Conservation (phyloP, 2,888 invertebrate species). For the Kryphioiulus occultus region DNA sequence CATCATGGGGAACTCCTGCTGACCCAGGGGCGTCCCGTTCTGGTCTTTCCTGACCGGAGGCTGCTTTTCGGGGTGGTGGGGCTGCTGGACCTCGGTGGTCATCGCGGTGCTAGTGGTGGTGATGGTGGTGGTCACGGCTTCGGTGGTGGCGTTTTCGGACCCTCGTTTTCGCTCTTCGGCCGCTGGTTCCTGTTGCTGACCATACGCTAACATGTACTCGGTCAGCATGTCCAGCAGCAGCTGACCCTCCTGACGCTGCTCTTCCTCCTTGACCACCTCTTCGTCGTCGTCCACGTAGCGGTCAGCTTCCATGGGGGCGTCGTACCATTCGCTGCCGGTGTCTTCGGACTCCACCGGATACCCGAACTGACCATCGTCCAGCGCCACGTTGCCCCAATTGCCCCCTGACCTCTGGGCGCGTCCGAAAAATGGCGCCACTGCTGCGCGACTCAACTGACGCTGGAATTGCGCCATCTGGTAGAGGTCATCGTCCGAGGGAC, state of each 20-base stretch:
- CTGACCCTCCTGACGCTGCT: neutral
- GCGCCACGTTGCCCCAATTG: constrained; percentile 39
- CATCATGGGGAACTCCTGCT: constrained; percentile 50
- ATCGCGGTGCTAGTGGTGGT: neutral
- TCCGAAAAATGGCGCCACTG: constrained; percentile 40
- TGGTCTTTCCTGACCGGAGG: constrained; percentile 6
- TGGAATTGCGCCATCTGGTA: constrained; percentile 39
- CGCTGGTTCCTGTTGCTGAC: neutral
- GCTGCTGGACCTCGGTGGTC: neutral
- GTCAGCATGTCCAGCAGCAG: constrained; percentile 39
- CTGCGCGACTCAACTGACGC: constrained; percentile 39
- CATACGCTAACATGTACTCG: constrained; percentile 44
- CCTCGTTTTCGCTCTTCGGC: neutral
- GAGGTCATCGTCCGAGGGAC: constrained; percentile 33
- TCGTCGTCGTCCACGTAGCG: neutral
- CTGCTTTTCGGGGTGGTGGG: neutral
- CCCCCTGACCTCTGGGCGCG: neutral
- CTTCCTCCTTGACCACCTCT: neutral
- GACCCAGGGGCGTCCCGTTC: constrained; percentile 41
- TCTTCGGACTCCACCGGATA: neutral
- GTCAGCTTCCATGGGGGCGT: neutral
- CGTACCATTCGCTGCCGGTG: constrained; percentile 25
- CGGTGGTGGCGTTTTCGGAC: neutral
- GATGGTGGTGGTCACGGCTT: neutral
- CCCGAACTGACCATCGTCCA: neutral